Evolutionary conservation across 2,888 invertebrate species (phyloP).

Genomic region (Eugnorisma glareosa): DNA sequence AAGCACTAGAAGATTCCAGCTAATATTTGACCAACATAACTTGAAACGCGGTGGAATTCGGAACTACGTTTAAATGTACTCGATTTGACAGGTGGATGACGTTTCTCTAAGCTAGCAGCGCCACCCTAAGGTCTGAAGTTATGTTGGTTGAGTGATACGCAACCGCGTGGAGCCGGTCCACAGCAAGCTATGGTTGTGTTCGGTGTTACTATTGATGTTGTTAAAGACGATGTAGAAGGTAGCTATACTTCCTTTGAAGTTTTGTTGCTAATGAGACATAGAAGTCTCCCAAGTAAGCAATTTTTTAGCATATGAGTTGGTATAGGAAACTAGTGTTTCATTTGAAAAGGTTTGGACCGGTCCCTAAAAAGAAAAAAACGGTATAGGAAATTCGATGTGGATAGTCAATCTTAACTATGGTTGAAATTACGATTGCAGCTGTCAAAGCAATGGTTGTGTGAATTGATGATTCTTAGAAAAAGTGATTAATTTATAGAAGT

Average conservation of each 20-base stretch:
- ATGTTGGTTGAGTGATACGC: conserved; percentile 7
- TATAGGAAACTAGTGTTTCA: conserved; percentile 58
- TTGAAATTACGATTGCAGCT: conserved; percentile 45
- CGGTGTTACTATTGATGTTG: conserved; percentile 58
- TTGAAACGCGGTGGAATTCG: neutral
- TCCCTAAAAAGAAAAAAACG: conserved; percentile 23
- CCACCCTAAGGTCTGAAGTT: neutral
- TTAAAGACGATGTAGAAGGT: conserved; percentile 47
- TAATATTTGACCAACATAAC: neutral
- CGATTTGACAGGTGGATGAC: neutral
- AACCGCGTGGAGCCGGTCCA: conserved; percentile 39
- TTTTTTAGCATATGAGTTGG: conserved; percentile 48
- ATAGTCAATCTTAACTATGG: conserved; percentile 36
- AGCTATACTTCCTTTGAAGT: conserved; percentile 54
- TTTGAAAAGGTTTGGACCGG: conserved; percentile 48
- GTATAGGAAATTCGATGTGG: conserved; percentile 48
- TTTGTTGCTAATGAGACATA: conserved; percentile 40
- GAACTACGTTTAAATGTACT: neutral
- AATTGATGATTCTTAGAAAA: conserved; percentile 27
- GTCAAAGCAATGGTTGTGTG: conserved; percentile 50
- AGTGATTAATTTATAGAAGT: conserved; percentile 53
- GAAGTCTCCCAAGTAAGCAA: conserved; percentile 47
- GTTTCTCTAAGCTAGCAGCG: neutral
- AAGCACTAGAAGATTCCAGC: conserved; percentile 46
- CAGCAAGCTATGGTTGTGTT: conserved; percentile 56